phyloP scores from a whole-genome alignment of 1,140 invertebrate genomes.

The Micrasema longulum region DNA sequence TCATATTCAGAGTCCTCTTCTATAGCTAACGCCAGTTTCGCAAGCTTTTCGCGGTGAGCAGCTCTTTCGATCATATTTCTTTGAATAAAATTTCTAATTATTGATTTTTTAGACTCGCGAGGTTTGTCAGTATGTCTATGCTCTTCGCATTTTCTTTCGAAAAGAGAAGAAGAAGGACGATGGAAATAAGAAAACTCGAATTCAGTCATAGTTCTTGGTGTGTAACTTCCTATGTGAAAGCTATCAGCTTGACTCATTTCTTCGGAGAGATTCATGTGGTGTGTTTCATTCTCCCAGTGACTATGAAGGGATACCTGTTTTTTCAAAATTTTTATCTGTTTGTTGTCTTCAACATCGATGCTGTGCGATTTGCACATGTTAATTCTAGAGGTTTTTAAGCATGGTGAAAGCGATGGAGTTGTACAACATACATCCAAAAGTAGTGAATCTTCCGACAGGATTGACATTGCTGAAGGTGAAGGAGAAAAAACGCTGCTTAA shows the following conservation, averaged over 20 bases:
- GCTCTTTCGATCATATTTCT: slow-evolving; percentile 51
- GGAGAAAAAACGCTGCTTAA: slow-evolving; percentile 46
- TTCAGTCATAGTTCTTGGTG: slow-evolving; percentile 42
- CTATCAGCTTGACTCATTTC: slow-evolving; percentile 48
- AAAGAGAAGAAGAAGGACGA: slow-evolving; percentile 42
- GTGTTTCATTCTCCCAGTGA: neutral
- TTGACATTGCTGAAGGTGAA: slow-evolving; percentile 46
- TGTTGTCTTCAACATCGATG: slow-evolving; percentile 41
- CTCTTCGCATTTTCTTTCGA: slow-evolving; percentile 19
- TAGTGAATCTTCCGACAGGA: slow-evolving; percentile 44
- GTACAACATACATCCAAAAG: slow-evolving; percentile 17
- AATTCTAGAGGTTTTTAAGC: slow-evolving; percentile 10
- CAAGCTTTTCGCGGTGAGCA: slow-evolving; percentile 62
- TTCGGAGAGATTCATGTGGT: slow-evolving; percentile 46
- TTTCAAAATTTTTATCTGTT: slow-evolving; percentile 3
- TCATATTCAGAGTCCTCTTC: slow-evolving; percentile 60
- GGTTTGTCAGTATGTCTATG: neutral
- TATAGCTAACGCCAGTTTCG: slow-evolving; percentile 62
- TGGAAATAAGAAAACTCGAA: slow-evolving; percentile 47
- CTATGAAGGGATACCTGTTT: slow-evolving; percentile 40
- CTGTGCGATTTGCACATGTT: slow-evolving; percentile 39
- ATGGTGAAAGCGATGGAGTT: slow-evolving; percentile 38
- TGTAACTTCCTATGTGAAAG: slow-evolving; percentile 26
- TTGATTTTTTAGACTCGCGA: slow-evolving; percentile 42
- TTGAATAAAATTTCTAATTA: slow-evolving; percentile 49